Conservation (phyloP, 2,113 vertebrate species). For the Tor tambroides region DNA sequence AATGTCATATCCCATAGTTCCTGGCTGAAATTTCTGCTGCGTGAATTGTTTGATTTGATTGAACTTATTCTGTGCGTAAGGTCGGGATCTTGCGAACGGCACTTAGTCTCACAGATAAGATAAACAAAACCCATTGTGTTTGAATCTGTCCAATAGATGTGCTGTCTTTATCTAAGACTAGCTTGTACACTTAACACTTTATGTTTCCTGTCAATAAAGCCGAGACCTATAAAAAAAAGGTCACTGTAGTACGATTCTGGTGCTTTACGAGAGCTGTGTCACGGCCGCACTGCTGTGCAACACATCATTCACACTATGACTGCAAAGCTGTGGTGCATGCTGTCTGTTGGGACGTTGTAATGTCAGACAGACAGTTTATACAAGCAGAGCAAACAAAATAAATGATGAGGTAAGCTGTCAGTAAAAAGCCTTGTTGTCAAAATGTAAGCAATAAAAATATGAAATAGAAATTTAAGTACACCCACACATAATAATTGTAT, state of each 20-base stretch:
- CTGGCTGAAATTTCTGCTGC: conserved; percentile 12
- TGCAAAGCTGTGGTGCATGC: not conserved
- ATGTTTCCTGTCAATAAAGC: conserved; percentile 51
- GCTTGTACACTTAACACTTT: conserved; percentile 45
- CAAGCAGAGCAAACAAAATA: not conserved
- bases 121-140: conserved; percentile 31
- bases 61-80: conserved; percentile 22
- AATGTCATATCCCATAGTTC: conserved; percentile 15
- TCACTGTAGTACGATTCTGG: conserved; percentile 30
- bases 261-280: not conserved
- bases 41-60: conserved; percentile 45
- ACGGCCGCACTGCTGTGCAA: not conserved
- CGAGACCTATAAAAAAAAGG: conserved; percentile 38
- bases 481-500: too few relatives aligned
- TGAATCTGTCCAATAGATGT: conserved; percentile 32
- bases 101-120: conserved; percentile 46
- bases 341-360: too few relatives aligned
- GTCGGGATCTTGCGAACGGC: conserved; percentile 40
- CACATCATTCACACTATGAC: not conserved
- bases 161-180: conserved; percentile 23
- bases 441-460: too few relatives aligned
- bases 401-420: not conserved
- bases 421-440: not conserved
- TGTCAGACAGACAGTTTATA: too few relatives aligned
- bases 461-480: too few relatives aligned